Base-by-base conservation (phyloP, 2,113 vertebrate species). In the Delphinus delphis region DNA sequence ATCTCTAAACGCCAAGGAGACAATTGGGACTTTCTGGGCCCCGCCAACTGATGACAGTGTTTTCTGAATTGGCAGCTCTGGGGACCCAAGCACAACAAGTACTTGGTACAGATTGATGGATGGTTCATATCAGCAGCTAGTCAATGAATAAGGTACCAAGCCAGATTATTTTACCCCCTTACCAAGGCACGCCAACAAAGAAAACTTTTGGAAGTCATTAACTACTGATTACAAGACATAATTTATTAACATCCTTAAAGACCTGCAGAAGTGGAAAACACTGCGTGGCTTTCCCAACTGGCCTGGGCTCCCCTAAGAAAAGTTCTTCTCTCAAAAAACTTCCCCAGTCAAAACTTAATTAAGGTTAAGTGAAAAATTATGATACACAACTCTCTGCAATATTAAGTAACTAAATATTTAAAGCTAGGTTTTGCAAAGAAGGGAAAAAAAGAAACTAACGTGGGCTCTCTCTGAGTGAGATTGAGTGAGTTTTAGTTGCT, bases 121-220 rank as follows among this genome's bases (percentile, higher is more conserved):
- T 28, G 18, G 41, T 62, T 92, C 21, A 58, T 50, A 95, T n/a
- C 50, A 85, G 58, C 50, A 44, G 6, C 20, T 65, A 58, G 50
- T 84, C 55, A 23, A 41, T 36, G 31, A 91, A 38, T 89, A 31
- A 96, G 20, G 28, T 53, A 79, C 18, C 53, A 77, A 86, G 3
- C 55, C 93, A 79, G 25, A 68, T 65, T 38, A 67, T 38, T 63
- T 79, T 47, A 41, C 6, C 28, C 73, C 23, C 41, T 65, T 65
- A 82, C 79, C 62, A 73, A 92, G 74, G 23, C 47, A 93, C 0
- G 0, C 47, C 89, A 80, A 84, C 73, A 93, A 84, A 92, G 73
- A 73, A 96, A 65, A 93, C 67, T 90, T 65, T 73, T 55, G 65
- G 31, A 93, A 90, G 73, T 80, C 58, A 70, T 93, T 84, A 53